phyloP scores from a whole-genome alignment of 2,113 vertebrate genomes.

The Chrysochloris asiatica region DNA sequence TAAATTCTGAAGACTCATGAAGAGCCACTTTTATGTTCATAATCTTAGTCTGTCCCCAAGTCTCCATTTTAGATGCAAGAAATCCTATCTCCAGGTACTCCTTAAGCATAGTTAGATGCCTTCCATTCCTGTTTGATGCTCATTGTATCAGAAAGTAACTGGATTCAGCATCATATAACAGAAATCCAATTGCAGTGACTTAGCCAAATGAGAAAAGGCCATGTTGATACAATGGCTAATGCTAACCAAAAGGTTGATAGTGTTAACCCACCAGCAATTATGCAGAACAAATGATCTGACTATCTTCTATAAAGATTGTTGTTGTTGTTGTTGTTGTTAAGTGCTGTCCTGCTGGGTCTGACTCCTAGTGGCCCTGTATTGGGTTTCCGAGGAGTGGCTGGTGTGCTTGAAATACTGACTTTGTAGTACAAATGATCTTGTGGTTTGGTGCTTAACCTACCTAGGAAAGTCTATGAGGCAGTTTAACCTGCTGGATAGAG shows the following conservation, averaged over 20 bases:
- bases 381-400: too few relatives aligned
- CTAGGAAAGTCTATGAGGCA: not conserved
- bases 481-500: not conserved
- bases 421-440: too few relatives aligned
- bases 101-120: not conserved
- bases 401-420: too few relatives aligned
- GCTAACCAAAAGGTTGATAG: not conserved
- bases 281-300: not conserved
- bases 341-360: too few relatives aligned
- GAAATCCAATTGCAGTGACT: not conserved
- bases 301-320: not conserved
- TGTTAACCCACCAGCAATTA: not conserved
- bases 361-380: too few relatives aligned
- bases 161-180: not conserved
- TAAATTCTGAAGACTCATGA: not conserved
- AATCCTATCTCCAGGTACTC: not conserved
- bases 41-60: not conserved
- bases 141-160: not conserved
- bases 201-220: not conserved
- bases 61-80: not conserved
- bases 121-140: constrained; percentile 2
- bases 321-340: too few relatives aligned
- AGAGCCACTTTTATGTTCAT: not conserved
- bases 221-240: not conserved
- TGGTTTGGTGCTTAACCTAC: too few relatives aligned